Base-by-base conservation (phyloP, 1,140 invertebrate species). In the Halesus radiatus region DNA sequence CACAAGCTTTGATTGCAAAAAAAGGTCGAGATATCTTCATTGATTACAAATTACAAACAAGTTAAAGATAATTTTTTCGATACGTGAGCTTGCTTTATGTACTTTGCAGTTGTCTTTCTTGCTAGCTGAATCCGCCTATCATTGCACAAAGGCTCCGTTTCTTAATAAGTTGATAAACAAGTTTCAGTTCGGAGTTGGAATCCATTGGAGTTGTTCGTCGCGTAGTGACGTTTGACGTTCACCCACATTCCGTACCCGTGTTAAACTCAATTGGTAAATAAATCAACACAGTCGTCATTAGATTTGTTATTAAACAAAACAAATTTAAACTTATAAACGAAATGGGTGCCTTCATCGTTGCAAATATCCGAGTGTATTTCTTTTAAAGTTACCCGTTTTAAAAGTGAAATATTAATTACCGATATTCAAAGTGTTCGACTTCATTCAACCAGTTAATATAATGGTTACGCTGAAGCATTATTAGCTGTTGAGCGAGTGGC, bases 141-240 rank as follows among this genome's bases (percentile, higher is more conserved):
- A 52, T 54, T 72, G 68, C 68, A 72, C 68, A 72, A 72, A 72
- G 68, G 45, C 68, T 72, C 22, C 22, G 68, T 72, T 72, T 54
- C 68, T 54, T 13, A 52, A 72, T 15, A 72, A 53, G 72, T 75
- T 75, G 72, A 75, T 37, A 75, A 75, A 58, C 72, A 75, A 75
- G 53, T 75, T 74, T 75, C 58, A 75, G 72, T 75, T 75, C 54
- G 56, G 3, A 56, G 52, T 18, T 20, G 37, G 72, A 75, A 75
- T 75, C 26, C 53, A 18, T 58, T 26, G 29, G 77, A 50, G 77
- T 37, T n/a, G 66, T 72, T 45, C 68, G 77, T 45, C 52, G 53
- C 62, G 68, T 16, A 53, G 18, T 58, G n/a, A 32, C 77, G 77
- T 45, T 29, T 20, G 75, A 26, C 56, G 54, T 37, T 72, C 50